Evolutionary conservation across 2,888 invertebrate species (phyloP).

Genomic region (Arctia plantaginis): DNA sequence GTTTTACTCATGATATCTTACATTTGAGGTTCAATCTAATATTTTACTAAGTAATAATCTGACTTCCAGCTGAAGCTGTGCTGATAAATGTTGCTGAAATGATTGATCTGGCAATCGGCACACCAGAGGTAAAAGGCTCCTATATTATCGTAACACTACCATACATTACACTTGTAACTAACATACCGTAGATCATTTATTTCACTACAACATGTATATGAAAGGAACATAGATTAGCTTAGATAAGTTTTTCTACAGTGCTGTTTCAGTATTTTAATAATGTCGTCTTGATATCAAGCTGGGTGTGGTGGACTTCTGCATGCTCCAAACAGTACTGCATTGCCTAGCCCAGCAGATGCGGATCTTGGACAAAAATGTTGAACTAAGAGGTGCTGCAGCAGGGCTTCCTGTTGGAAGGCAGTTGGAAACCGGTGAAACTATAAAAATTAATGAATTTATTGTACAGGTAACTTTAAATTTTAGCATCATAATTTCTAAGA

Average conservation of each 20-base stretch:
- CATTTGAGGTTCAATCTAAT: background rate
- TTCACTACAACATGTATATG: background rate
- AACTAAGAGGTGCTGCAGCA: constrained; percentile 86
- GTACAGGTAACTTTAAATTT: constrained; percentile 67
- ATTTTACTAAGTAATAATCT: background rate
- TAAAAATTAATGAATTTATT: constrained; percentile 72
- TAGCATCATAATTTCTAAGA: background rate
- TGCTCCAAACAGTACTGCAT: constrained; percentile 92
- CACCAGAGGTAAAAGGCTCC: constrained; percentile 87
- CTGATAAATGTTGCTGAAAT: constrained; percentile 86
- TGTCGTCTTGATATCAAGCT: constrained; percentile 72
- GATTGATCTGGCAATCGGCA: constrained; percentile 91
- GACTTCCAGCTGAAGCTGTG: constrained; percentile 2
- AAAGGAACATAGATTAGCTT: background rate
- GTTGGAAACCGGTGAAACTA: constrained; percentile 61
- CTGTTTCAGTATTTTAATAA: background rate
- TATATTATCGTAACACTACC: background rate
- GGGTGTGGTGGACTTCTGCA: constrained; percentile 91
- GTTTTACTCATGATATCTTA: background rate
- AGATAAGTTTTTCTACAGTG: background rate
- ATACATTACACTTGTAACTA: background rate
- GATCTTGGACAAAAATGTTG: constrained; percentile 86
- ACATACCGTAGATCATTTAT: background rate
- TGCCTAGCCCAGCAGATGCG: constrained; percentile 88
- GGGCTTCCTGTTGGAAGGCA: constrained; percentile 49